Evolutionary conservation across 2,797 vertebrate genomes (phyloP).

Genomic region (Urosaurus nigricauda): DNA sequence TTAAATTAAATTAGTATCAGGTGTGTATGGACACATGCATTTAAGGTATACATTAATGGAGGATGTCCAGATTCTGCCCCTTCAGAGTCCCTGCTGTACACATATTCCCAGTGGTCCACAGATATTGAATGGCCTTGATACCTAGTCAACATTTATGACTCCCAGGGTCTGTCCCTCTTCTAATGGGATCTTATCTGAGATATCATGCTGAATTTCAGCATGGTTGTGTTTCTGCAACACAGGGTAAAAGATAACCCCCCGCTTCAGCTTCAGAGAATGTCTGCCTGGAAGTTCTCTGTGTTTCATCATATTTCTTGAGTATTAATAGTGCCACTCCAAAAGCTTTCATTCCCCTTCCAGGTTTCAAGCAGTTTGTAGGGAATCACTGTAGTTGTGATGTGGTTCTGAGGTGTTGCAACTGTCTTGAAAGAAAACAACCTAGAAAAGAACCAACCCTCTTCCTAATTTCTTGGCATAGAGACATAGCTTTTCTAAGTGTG

Average conservation of each 20-base stretch:
- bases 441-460: not conserved
- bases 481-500: not conserved
- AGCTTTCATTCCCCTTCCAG: not conserved
- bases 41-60: not conserved
- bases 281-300: not conserved
- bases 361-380: not conserved
- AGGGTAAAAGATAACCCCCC: not conserved
- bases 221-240: not conserved
- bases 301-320: not conserved
- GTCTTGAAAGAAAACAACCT: not conserved
- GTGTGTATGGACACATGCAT: not conserved
- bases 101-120: not conserved
- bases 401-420: not conserved
- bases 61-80: constrained; percentile 1
- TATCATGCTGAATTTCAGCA: too few species aligned
- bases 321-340: not conserved
- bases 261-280: not conserved
- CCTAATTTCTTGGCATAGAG: not conserved
- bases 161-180: not conserved
- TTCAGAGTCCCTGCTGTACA: not conserved
- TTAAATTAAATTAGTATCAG: not conserved
- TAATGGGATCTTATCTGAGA: not conserved
- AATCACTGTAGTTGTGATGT: not conserved
- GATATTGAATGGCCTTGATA: constrained; percentile 6
- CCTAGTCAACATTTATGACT: too few species aligned